These are phyloP conservation scores for Zygaena filipendulae DNA, from an alignment of 2,888 invertebrate genomes.

Conservation along the genomic window DNA sequence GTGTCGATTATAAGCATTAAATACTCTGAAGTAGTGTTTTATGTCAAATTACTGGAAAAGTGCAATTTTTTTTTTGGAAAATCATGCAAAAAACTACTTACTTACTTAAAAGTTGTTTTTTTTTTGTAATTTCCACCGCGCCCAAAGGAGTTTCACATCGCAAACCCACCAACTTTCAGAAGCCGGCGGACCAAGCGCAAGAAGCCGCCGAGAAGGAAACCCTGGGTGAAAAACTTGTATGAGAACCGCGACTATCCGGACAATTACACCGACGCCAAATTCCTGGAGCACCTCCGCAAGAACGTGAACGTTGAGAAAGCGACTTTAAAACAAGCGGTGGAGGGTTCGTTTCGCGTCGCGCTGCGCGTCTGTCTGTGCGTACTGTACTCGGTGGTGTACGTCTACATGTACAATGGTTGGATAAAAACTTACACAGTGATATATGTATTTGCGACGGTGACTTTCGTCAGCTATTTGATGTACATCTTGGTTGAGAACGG, in stretches of 20 bases:
- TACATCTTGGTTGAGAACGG: conserved; percentile 52
- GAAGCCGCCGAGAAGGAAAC: conserved; percentile 37
- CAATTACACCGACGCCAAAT: conserved; percentile 90
- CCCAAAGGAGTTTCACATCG: too few species aligned
- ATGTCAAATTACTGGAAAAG: too few species aligned
- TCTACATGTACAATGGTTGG: conserved; percentile 77
- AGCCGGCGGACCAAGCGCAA: conserved; percentile 35
- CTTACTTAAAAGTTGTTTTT: too few species aligned
- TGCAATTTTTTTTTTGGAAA: too few species aligned
- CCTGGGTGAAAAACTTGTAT: conserved; percentile 92
- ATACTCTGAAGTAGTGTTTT: too few species aligned
- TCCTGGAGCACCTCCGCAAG: conserved; percentile 84
- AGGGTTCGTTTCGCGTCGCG: conserved; percentile 81
- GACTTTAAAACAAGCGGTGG: conserved; percentile 74
- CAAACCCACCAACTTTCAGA: too few species aligned
- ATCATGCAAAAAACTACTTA: too few species aligned
- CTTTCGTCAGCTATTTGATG: conserved; percentile 71
- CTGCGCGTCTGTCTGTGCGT: conserved; percentile 83
- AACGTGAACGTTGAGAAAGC: conserved; percentile 85
- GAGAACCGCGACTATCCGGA: conserved; percentile 89
- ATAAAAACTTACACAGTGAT: conserved; percentile 74
- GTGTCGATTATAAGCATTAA: too few species aligned
- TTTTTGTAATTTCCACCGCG: too few species aligned
- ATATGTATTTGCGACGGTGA: conserved; percentile 60
- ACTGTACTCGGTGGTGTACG: conserved; percentile 77